These are phyloP conservation scores for Cryptoprocta ferox DNA, from an alignment of 2,797 vertebrate species.

Conservation along the genomic window DNA sequence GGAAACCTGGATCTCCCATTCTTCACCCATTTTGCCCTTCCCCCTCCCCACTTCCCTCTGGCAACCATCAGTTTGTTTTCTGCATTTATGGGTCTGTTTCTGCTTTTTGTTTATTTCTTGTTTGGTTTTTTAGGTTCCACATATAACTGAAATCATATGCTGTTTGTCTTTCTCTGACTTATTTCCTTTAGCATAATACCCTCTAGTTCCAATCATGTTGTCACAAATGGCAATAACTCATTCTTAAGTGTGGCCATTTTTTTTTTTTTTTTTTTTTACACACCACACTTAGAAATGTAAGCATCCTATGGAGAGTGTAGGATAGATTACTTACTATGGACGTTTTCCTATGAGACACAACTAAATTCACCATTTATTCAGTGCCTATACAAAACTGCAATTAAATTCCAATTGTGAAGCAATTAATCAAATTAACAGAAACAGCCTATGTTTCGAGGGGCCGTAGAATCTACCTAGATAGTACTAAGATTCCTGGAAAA, in stretches of 20 bases:
- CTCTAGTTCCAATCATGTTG: neutral
- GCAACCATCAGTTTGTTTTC: neutral
- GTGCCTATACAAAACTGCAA: neutral
- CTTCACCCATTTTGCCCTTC: neutral
- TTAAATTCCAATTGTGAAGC: slow-evolving; percentile 14
- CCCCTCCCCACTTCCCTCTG: neutral
- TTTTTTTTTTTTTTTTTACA: neutral
- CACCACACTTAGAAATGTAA: neutral
- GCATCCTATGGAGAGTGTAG: neutral
- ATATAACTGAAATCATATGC: neutral
- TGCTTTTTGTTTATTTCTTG: neutral
- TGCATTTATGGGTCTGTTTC: neutral
- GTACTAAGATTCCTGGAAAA: neutral
- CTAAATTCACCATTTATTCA: neutral
- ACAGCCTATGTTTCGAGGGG: neutral
- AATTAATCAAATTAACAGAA: neutral
- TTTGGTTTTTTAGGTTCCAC: neutral
- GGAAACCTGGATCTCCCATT: neutral
- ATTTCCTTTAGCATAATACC: neutral
- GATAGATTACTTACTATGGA: neutral
- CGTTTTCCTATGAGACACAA: neutral
- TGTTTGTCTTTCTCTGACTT: neutral
- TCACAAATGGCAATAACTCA: neutral
- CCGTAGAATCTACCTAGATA: neutral
- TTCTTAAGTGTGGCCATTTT: neutral